A percentile compares a stretch with the other conserved stretches of the same genome.
These are phyloP conservation scores for Corythoichthys haematopterus DNA, from an alignment of 2,113 vertebrate species.

Conservation along the genomic window DNA sequence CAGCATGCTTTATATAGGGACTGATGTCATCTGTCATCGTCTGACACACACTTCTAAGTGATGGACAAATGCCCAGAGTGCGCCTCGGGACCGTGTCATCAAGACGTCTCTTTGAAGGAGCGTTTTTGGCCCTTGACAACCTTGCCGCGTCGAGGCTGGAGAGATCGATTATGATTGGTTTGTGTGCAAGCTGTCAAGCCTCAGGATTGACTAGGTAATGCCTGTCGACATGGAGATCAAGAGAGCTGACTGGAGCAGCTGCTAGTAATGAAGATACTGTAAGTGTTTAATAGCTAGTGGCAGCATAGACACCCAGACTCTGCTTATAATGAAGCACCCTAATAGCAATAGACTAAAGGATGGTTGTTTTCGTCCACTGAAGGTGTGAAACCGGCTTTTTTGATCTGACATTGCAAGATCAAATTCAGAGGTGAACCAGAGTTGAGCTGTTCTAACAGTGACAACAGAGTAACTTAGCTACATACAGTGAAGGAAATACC, in stretches of 20 bases:
- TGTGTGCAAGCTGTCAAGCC: slow-evolving; percentile 40
- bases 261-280: slow-evolving; percentile 61
- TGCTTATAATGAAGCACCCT: slow-evolving; percentile 33
- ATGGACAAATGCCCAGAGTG: slow-evolving; percentile 50
- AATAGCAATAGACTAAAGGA: slow-evolving; percentile 12
- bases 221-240: slow-evolving; percentile 59
- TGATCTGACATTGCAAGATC: too few relatives aligned
- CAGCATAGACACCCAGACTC: slow-evolving; percentile 20
- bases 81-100: slow-evolving; percentile 44
- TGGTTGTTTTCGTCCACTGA: not conserved
- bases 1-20: slow-evolving; percentile 42
- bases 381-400: too few relatives aligned
- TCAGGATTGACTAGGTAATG: slow-evolving; percentile 54
- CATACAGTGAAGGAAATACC: too few relatives aligned
- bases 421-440: too few relatives aligned
- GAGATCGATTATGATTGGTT: slow-evolving; percentile 61
- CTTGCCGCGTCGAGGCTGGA: slow-evolving; percentile 1
- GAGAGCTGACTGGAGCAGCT: slow-evolving; percentile 44
- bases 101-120: slow-evolving; percentile 51
- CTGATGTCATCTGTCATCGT: slow-evolving; percentile 47
- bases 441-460: too few relatives aligned
- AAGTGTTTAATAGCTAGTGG: slow-evolving; percentile 43
- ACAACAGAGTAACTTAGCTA: too few relatives aligned
- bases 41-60: slow-evolving; percentile 58
- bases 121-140: slow-evolving; percentile 51